Evolutionary conservation across 1,140 invertebrate species (phyloP), one percentile per base, ranked within the genome.

Genomic region (Papilio polyxenes): DNA sequence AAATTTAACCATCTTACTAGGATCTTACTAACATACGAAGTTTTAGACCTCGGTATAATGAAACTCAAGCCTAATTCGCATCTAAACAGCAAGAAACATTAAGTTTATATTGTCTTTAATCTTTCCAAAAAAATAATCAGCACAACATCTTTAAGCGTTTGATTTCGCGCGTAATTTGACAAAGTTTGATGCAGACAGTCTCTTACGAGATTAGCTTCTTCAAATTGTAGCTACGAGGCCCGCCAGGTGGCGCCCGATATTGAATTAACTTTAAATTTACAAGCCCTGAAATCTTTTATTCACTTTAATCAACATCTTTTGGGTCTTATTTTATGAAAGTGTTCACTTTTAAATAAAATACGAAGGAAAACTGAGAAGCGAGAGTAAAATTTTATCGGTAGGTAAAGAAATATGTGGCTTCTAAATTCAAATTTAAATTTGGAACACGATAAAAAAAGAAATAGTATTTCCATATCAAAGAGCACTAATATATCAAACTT

Each of bases 241-340:
- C 74, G 74, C 44, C 74, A 75, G 74, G 74, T 75, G 74, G 40
- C 74, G 40, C 59, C 10, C 20, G 75, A 75, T 75, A 75, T 75
- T 75, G 75, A 44, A 75, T 75, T 75, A 75, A 75, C 40, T 75
- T 75, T 49, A 75, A 75, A 75, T 51, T 75, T 75, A 75, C 44
- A 48, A 75, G 44, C 75, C 40, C n/a, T 13, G 40, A 75, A 49
- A 51, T 75, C 75, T 75, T 20, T 75, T 75, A 75, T 75, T 75
- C 20, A 23, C 75, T 75, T 75, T 75, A 49, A 75, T 75, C 75
- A 75, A 75, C 72, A 74, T 74, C 31, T 69, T 72, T n/a, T 17
- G 37, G 15, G 9, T 44, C 37, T 44, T 44, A 65, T 23, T 23
- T 65, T 65, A 65, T 65, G 62, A 13, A 65, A 65, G 62, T 11